phyloP scores from a whole-genome alignment of 2,888 invertebrate species.

The Griposia aprilina region DNA sequence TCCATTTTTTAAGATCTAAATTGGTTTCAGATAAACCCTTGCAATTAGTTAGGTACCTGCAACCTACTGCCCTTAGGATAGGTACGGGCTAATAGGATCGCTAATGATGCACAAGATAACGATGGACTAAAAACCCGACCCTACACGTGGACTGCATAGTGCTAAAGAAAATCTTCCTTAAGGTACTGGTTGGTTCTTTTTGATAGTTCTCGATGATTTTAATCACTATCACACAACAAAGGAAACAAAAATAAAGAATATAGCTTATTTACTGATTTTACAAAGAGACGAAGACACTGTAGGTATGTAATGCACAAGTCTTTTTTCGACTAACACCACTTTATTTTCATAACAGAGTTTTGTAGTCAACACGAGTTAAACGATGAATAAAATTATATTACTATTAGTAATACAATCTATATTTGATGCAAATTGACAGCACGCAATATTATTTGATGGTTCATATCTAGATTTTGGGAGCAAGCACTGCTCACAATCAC shows the following conservation, averaged over 20 bases:
- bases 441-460: conserved; percentile 52
- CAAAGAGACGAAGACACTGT: neutral
- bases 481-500: conserved; percentile 46
- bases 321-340: neutral
- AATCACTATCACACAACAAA: neutral
- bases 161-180: neutral
- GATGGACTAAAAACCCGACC: neutral
- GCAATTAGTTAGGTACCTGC: neutral
- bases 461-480: conserved; percentile 52
- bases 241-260: neutral
- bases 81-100: conserved; percentile 1
- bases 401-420: conserved; percentile 33
- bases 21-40: conserved; percentile 16
- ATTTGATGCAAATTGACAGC: conserved; percentile 49
- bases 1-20: neutral
- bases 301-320: neutral
- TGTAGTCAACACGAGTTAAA: conserved; percentile 3
- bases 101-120: neutral
- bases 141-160: too few relatives aligned
- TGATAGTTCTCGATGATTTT: too few relatives aligned
- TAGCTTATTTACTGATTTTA: neutral
- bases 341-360: conserved; percentile 11
- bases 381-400: conserved; percentile 32
- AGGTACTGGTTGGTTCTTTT: too few relatives aligned
- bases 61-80: neutral